Evolutionary conservation across 2,888 invertebrate genomes (phyloP), one percentile per base, ranked within the genome.

Genomic region (Drosophila mettleri): DNA sequence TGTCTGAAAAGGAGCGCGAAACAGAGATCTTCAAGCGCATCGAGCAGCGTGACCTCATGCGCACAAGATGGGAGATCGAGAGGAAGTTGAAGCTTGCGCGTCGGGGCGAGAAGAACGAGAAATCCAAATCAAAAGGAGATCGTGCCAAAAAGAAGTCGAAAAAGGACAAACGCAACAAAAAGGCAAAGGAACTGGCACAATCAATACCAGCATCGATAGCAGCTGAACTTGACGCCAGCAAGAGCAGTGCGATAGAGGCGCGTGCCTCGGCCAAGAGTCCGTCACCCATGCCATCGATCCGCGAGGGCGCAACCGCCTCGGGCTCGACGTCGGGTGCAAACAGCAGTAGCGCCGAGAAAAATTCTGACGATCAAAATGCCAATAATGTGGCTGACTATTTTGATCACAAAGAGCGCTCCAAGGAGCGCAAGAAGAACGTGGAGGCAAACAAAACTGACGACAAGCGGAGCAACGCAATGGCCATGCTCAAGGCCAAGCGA

Each of bases 1-100:
- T 99, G 94, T 98, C 98, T 0, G 99, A 99, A 91, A 98, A 98
- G 89, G 99, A 99, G 90, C 94, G 99, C 43, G 99, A 99, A 93
- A 98, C 98, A 60, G 99, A 99, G 92, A 96, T 99, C 80, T 99
- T 97, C 92, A 98, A 98, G 91, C 95, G 99, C 54, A 98, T 98
- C 53, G 99, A 99, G 92, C 95, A 98, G 87, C 94, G 99, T 80
- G 98, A 99, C 91, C 95, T 97, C 0, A 96, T 98, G 94, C 97
- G 97, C 91, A 98, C 98, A 0, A 95, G 97, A 82, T 98, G 98
- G 95, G 98, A 99, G 92, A 98, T 99, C 63, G 98, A 99, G 90
- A 96, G 98, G 68, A 98, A 98, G 91, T 93, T 99, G 2, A 94
- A 97, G 24, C 93, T 97, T 73, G 98, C 97, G 0, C 95, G 95